phyloP scores from a whole-genome alignment of 1,140 invertebrate genomes.

The Solenopsis invicta region DNA sequence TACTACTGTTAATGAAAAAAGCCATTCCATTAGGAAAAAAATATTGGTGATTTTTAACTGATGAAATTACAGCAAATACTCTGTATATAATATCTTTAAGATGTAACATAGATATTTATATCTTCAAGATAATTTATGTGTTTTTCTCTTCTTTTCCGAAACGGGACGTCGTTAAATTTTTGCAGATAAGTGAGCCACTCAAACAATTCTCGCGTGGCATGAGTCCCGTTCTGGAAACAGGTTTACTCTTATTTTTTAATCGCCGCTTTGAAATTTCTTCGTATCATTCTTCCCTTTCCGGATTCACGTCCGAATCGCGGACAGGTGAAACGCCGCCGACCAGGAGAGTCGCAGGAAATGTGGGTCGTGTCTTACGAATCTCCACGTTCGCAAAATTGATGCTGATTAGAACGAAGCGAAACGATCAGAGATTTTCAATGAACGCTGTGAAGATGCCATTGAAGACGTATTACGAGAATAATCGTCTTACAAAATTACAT shows the following conservation, averaged over 20 bases:
- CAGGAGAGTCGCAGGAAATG: conserved; percentile 25
- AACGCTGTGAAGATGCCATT: neutral
- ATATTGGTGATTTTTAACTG: too few relatives aligned
- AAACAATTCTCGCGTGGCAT: conserved; percentile 16
- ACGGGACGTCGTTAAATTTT: neutral
- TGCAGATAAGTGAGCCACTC: neutral
- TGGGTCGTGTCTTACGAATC: conserved; percentile 32
- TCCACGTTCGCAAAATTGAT: conserved; percentile 5
- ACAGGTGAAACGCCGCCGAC: conserved; percentile 36
- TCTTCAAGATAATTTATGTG: neutral
- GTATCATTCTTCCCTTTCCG: conserved; percentile 48
- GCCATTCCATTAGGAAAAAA: too few relatives aligned
- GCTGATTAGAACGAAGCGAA: neutral
- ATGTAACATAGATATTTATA: neutral
- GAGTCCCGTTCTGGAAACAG: conserved; percentile 1
- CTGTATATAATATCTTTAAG: neutral
- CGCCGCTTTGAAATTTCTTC: neutral
- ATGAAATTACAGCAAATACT: too few relatives aligned
- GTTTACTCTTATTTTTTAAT: conserved; percentile 55
- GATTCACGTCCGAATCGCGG: conserved; percentile 40
- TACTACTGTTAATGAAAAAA: too few relatives aligned
- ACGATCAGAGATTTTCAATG: neutral
- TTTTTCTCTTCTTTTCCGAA: neutral
- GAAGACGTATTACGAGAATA: neutral
- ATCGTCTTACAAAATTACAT: neutral